Conservation (phyloP, 2,888 invertebrate genomes). For the Latheticus oryzae region DNA sequence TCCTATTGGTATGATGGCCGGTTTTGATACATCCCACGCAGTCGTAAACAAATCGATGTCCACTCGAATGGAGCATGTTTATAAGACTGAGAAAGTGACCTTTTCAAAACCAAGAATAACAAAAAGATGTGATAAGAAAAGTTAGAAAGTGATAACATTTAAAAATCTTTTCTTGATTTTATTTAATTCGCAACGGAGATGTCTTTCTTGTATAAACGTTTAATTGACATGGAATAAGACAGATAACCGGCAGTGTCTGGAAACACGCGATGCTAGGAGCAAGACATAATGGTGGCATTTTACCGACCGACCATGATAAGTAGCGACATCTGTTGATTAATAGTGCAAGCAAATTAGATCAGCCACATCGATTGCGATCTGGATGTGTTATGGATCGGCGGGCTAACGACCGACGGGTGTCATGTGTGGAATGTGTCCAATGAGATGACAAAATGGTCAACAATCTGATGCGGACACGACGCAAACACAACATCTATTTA, state of each 20-base stretch:
- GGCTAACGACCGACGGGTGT: conserved; percentile 28
- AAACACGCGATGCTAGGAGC: conserved; percentile 46
- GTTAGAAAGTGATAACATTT: not conserved
- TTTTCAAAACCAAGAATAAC: conserved; percentile 52
- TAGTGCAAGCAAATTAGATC: conserved; percentile 48
- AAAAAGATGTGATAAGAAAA: not conserved
- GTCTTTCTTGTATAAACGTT: conserved; percentile 36
- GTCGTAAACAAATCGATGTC: conserved; percentile 40
- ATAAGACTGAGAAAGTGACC: conserved; percentile 54
- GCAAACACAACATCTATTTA: no score
- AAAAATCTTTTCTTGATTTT: conserved; percentile 1
- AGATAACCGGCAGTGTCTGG: conserved; percentile 45
- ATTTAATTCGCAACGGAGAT: conserved; percentile 33
- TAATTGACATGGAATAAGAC: conserved; percentile 49
- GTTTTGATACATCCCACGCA: conserved; percentile 34
- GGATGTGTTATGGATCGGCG: conserved; percentile 38
- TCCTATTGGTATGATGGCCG: conserved; percentile 29
- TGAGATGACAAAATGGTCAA: conserved; percentile 21
- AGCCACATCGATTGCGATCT: conserved; percentile 44
- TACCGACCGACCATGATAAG: conserved; percentile 47
- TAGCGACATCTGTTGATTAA: conserved; percentile 53
- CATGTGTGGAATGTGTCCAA: conserved; percentile 25
- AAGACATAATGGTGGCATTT: conserved; percentile 48
- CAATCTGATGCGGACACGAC: conserved; percentile 16
- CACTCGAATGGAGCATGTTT: not conserved